A percentile compares a stretch with the other conserved stretches of the same genome.
These are phyloP conservation scores for Tonatia bakeri DNA, from an alignment of 2,113 vertebrate species.

Conservation along the genomic window DNA sequence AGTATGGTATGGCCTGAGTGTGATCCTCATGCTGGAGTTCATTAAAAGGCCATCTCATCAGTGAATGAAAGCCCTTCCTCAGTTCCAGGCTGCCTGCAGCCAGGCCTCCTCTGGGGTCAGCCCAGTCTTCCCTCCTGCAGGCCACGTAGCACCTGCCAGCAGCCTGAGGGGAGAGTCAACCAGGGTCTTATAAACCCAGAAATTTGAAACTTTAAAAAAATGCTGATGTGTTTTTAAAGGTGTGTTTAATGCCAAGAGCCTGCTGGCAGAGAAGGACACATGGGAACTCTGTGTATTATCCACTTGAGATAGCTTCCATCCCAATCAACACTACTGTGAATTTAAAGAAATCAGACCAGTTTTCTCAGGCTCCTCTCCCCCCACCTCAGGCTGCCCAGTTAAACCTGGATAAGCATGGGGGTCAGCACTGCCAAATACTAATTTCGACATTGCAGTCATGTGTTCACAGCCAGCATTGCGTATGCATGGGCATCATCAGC, in stretches of 20 bases:
- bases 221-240: slow-evolving; percentile 50
- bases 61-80: not conserved
- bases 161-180: slow-evolving; percentile 33
- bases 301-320: slow-evolving; percentile 21
- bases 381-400: not conserved
- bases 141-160: slow-evolving; percentile 46
- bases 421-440: not conserved
- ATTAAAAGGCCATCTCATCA: not conserved
- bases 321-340: slow-evolving; percentile 14
- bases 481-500: not conserved
- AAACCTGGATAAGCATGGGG: not conserved
- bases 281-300: slow-evolving; percentile 19
- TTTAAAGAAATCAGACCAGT: not conserved
- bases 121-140: not conserved
- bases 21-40: not conserved
- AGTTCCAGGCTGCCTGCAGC: not conserved
- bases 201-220: slow-evolving; percentile 45
- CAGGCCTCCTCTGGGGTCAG: not conserved
- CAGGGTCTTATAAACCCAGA: slow-evolving; percentile 52
- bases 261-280: slow-evolving; percentile 34
- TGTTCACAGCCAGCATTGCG: not conserved
- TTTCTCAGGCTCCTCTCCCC: not conserved
- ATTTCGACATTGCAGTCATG: not conserved
- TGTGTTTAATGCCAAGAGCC: slow-evolving; percentile 41
- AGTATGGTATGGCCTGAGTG: not conserved